phyloP scores from a whole-genome alignment of 2,888 invertebrate species.

The Drosophila prostipennis region DNA sequence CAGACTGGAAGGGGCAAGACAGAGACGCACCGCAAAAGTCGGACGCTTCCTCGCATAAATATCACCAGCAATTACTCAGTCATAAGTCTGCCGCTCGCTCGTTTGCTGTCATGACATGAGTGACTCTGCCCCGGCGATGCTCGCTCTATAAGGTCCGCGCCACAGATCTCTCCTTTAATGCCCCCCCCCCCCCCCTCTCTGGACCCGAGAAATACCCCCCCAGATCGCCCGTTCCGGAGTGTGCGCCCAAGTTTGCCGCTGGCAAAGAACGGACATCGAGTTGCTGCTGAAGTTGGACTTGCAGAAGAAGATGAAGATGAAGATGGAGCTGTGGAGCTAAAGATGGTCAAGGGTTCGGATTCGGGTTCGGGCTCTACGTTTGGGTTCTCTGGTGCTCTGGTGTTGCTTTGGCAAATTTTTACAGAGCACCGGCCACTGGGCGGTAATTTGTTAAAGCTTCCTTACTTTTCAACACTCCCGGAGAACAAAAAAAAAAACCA shows the following conservation, averaged over 20 bases:
- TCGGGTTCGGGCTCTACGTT: slow-evolving; percentile 2
- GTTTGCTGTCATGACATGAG: slow-evolving; percentile 79
- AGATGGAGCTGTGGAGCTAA: slow-evolving; percentile 12
- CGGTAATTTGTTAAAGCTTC: slow-evolving; percentile 83
- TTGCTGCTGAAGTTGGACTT: slow-evolving; percentile 41
- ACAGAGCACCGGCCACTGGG: slow-evolving; percentile 73
- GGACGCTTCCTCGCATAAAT: slow-evolving; percentile 84
- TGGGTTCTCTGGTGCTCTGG: slow-evolving; percentile 27
- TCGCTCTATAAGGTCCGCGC: slow-evolving; percentile 69
- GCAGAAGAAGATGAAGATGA: slow-evolving; percentile 14
- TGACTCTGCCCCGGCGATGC: slow-evolving; percentile 70
- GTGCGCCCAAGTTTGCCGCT: slow-evolving; percentile 63
- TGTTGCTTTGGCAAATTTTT: slow-evolving; percentile 75
- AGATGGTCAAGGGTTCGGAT: slow-evolving; percentile 18
- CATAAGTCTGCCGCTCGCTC: slow-evolving; percentile 82
- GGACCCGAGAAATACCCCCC: neutral
- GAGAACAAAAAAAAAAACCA: no score
- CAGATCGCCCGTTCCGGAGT: slow-evolving; percentile 7
- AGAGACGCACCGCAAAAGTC: slow-evolving; percentile 41
- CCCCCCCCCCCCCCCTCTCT: slow-evolving; percentile 29
- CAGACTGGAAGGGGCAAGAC: no score
- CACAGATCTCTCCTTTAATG: slow-evolving; percentile 72
- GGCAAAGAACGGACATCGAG: slow-evolving; percentile 44
- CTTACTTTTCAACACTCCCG: slow-evolving; percentile 83
- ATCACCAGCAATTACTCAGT: slow-evolving; percentile 83